Percentiles rank a stretch among this genome's conserved stretches.
Evolutionary conservation across 2,888 invertebrate genomes (phyloP).

Genomic region (Siphlonurus alternatus): DNA sequence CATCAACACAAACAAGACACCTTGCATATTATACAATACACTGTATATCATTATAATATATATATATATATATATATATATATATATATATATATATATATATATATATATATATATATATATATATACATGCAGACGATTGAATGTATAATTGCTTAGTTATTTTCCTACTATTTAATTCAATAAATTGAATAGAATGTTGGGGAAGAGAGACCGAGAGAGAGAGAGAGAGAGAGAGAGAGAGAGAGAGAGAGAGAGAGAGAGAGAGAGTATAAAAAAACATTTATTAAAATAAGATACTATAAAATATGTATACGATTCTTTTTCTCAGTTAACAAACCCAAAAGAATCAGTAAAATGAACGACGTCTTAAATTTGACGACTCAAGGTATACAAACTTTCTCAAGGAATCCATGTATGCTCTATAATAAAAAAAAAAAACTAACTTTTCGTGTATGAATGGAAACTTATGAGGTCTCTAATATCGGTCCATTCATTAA

Average conservation of each 20-base stretch:
- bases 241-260: no score
- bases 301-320: no score
- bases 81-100: neutral
- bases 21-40: no score
- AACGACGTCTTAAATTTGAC: neutral
- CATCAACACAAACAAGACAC: no score
- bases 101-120: neutral
- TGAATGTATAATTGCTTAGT: neutral
- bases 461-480: neutral
- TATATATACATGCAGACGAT: neutral
- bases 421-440: neutral
- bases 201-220: neutral
- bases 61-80: neutral
- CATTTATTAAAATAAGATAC: no score
- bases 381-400: neutral
- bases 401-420: no score
- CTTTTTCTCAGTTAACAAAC: no score
- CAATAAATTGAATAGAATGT: no score
- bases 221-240: no score
- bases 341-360: no score
- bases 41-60: neutral
- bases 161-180: no score
- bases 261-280: no score
- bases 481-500: neutral
- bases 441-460: neutral